Evolutionary conservation across 2,888 invertebrate genomes (phyloP).

Genomic region (Aethes cnicana): DNA sequence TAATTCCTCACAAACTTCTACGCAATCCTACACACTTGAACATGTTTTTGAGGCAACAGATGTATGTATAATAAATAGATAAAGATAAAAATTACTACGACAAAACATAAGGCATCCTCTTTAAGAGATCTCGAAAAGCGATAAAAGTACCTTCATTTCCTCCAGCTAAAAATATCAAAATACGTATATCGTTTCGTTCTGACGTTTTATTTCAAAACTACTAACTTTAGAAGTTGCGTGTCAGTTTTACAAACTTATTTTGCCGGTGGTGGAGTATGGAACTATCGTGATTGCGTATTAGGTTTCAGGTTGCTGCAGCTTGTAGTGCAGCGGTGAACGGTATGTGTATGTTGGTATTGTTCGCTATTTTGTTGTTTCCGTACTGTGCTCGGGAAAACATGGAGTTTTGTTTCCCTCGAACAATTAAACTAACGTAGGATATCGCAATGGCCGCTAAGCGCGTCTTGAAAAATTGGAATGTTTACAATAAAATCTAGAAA

Average conservation of each 20-base stretch:
- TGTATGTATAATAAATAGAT: conserved; percentile 10
- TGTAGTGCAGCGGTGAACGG: conserved; percentile 7
- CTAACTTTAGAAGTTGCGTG: conserved; percentile 51
- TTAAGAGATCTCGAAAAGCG: conserved; percentile 17
- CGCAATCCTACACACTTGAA: neutral
- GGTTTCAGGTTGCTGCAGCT: conserved; percentile 1
- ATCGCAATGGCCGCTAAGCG: conserved; percentile 15
- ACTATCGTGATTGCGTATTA: conserved; percentile 6
- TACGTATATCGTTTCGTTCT: conserved; percentile 37
- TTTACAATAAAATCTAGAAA: too few species aligned
- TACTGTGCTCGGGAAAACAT: conserved; percentile 20
- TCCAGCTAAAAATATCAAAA: conserved; percentile 19
- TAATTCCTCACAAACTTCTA: too few species aligned
- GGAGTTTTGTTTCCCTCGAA: conserved; percentile 34
- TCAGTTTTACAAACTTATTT: conserved; percentile 27
- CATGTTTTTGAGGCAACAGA: conserved; percentile 10
- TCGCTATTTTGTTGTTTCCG: conserved; percentile 26
- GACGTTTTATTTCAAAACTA: conserved; percentile 61
- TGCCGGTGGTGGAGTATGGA: conserved; percentile 23
- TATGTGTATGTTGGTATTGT: conserved; percentile 17
- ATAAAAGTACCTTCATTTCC: conserved; percentile 11
- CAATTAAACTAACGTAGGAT: conserved; percentile 40
- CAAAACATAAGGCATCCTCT: conserved; percentile 16
- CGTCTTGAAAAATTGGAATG: conserved; percentile 5
- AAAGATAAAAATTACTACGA: conserved; percentile 8